phyloP scores from a whole-genome alignment of 2,113 vertebrate genomes.

The Echinops telfairi region DNA sequence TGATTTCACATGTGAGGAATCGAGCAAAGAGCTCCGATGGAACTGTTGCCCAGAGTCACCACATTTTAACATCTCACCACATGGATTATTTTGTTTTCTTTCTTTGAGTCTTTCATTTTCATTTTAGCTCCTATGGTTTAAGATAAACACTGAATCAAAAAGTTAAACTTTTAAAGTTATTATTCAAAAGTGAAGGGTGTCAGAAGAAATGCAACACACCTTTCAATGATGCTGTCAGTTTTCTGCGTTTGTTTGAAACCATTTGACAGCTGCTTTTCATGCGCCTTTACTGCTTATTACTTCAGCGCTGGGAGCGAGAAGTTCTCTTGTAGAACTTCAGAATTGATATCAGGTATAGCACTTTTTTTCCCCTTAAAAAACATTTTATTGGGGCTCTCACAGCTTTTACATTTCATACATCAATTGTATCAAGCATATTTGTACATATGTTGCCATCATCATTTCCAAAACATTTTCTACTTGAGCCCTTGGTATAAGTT shows the following conservation, averaged over 20 bases:
- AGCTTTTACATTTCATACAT: too few species aligned
- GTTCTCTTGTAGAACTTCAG: too few species aligned
- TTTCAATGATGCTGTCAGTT: too few species aligned
- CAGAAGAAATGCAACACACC: too few species aligned
- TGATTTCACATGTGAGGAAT: conserved; percentile 10
- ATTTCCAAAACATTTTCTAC: too few species aligned
- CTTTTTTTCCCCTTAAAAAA: too few species aligned
- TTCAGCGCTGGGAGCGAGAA: background rate
- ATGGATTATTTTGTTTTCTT: background rate
- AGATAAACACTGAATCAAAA: background rate
- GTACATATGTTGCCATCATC: too few species aligned
- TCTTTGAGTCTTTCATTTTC: background rate
- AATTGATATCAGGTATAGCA: background rate
- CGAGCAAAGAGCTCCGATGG: background rate
- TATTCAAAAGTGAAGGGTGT: background rate
- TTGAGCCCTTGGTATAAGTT: too few species aligned
- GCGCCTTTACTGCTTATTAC: background rate
- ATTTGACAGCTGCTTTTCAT: too few species aligned
- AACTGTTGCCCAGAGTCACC: background rate
- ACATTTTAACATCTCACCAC: background rate
- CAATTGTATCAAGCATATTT: too few species aligned
- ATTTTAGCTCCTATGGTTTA: background rate
- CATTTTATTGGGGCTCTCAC: too few species aligned
- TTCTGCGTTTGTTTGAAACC: too few species aligned
- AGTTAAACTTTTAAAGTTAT: background rate